Evolutionary conservation across 2,797 vertebrate genomes (phyloP).

Genomic region (Darevskia nairensis): DNA sequence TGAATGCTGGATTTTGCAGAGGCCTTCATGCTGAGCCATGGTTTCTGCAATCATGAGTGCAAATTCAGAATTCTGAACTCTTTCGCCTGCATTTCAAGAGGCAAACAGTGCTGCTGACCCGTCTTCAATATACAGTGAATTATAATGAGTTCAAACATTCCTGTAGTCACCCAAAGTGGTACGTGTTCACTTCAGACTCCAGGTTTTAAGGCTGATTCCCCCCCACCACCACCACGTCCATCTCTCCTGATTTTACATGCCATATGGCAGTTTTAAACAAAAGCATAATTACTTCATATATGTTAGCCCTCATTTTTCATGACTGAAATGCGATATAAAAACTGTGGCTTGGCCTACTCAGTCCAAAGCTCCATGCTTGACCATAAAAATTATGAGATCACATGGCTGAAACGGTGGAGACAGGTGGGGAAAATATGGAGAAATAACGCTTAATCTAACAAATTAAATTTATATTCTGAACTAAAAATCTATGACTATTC

Average conservation of each 20-base stretch:
- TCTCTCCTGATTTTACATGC: slow-evolving; percentile 3
- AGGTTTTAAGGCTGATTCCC: neutral
- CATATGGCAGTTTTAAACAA: no score
- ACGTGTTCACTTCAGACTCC: neutral
- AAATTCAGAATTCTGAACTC: slow-evolving; percentile 55
- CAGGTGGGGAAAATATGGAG: no score
- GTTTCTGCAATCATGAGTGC: slow-evolving; percentile 39
- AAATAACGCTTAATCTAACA: no score
- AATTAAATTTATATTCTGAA: no score
- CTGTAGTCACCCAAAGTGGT: slow-evolving; percentile 37
- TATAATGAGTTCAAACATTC: neutral
- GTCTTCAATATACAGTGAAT: slow-evolving; percentile 32
- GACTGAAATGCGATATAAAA: no score
- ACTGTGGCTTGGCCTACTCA: no score
- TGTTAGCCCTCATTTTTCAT: no score
- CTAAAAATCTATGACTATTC: no score
- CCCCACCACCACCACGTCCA: neutral
- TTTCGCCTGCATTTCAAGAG: slow-evolving; percentile 53
- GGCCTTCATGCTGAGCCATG: slow-evolving; percentile 28
- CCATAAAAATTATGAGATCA: no score
- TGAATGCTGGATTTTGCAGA: slow-evolving; percentile 36
- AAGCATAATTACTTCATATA: no score
- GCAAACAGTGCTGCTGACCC: slow-evolving; percentile 57
- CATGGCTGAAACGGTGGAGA: no score
- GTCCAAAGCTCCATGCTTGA: no score